These are phyloP conservation scores for Enoplosus armatus DNA, from an alignment of 2,797 vertebrate genomes.

Conservation along the genomic window DNA sequence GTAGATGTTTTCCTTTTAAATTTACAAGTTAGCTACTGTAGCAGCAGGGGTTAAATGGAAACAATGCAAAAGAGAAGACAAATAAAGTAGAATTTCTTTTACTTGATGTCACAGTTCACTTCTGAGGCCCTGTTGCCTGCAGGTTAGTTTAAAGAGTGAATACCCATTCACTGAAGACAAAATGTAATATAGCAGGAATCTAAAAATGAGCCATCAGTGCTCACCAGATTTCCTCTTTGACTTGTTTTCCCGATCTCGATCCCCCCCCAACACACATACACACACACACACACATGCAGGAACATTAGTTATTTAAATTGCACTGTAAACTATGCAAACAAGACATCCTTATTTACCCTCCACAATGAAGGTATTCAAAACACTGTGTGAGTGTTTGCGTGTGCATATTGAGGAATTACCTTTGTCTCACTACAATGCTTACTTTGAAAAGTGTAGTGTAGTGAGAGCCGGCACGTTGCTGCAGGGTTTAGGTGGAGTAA, in stretches of 20 bases:
- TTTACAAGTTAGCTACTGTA: not conserved
- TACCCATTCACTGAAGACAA: conserved; percentile 11
- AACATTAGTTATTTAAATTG: conserved; percentile 17
- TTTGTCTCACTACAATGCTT: not conserved
- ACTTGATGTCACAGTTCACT: conserved; percentile 24
- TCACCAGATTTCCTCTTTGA: conserved; percentile 52
- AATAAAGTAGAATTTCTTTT: conserved; percentile 28
- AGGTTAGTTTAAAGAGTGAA: conserved; percentile 11
- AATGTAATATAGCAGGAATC: conserved; percentile 67
- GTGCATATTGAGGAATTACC: not conserved
- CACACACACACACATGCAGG: not conserved
- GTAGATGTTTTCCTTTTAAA: conserved; percentile 1
- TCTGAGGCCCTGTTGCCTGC: conserved; percentile 6
- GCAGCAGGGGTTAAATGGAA: not conserved
- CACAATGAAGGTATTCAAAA: conserved; percentile 26
- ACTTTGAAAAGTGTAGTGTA: not conserved
- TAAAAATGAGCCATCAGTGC: conserved; percentile 40
- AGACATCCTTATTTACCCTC: conserved; percentile 41
- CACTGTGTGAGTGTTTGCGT: not conserved
- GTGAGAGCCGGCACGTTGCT: not conserved
- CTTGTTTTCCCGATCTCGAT: not conserved
- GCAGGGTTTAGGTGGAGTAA: not conserved
- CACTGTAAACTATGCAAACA: conserved; percentile 26
- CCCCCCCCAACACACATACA: conserved; percentile 21
- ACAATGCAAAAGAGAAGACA: conserved; percentile 7